These are phyloP conservation scores for Alces alces DNA, from an alignment of 2,113 vertebrate species.

Conservation along the genomic window DNA sequence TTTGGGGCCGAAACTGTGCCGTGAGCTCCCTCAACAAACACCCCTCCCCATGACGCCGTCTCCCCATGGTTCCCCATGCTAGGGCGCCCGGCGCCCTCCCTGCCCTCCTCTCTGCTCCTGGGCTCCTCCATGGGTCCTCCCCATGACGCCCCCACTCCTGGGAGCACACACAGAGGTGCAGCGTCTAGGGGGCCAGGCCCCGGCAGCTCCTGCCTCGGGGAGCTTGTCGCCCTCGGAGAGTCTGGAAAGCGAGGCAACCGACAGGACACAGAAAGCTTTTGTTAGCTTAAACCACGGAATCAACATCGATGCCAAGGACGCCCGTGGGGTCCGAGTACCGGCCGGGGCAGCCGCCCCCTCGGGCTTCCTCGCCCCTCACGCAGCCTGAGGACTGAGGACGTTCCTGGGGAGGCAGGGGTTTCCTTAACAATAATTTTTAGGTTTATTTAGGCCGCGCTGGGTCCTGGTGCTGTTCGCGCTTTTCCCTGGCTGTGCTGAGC, in stretches of 20 bases:
- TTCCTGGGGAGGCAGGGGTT: neutral
- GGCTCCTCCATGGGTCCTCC: neutral
- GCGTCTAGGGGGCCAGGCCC: neutral
- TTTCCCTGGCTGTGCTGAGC: neutral
- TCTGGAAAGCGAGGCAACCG: neutral
- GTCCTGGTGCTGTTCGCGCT: neutral
- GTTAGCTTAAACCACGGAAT: neutral
- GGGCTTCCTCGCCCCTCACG: neutral
- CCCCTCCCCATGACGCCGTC: neutral
- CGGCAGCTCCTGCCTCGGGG: neutral
- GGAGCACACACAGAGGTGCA: fast-evolving
- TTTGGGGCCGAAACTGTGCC: neutral
- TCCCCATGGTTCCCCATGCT: neutral
- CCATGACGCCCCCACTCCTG: fast-evolving
- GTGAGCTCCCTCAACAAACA: neutral
- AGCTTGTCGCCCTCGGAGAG: neutral
- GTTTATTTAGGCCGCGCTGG: neutral
- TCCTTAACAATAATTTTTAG: neutral
- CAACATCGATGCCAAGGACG: neutral
- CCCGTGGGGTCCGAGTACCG: neutral
- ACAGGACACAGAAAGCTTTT: neutral
- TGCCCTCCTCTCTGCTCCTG: neutral
- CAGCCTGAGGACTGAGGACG: neutral
- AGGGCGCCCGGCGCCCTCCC: too few relatives aligned
- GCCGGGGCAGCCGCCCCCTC: neutral